phyloP scores from a whole-genome alignment of 2,888 invertebrate species.

The Macaria notata region DNA sequence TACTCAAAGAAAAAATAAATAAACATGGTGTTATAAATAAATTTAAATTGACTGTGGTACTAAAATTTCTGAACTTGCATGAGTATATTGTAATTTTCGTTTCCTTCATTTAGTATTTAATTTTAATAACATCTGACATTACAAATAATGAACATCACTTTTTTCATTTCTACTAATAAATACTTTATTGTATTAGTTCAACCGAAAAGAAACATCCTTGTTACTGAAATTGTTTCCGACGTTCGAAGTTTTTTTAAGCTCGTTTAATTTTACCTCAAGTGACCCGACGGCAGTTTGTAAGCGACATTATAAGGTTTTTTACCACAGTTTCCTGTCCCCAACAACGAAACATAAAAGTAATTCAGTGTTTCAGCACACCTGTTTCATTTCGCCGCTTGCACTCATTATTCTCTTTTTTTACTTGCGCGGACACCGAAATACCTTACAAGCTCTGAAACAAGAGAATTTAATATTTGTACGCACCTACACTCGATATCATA shows the following conservation, averaged over 20 bases:
- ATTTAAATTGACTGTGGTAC: too few species aligned
- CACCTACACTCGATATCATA: constrained; percentile 21
- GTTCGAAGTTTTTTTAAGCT: constrained; percentile 9
- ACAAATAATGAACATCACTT: too few species aligned
- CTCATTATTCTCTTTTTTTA: constrained; percentile 21
- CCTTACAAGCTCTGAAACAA: constrained; percentile 17
- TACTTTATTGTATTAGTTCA: too few species aligned
- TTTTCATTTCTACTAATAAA: too few species aligned
- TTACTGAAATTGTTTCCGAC: neutral
- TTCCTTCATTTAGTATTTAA: too few species aligned
- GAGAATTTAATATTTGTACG: constrained; percentile 21
- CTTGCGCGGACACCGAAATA: constrained; percentile 15
- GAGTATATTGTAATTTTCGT: too few species aligned
- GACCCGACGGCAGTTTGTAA: constrained; percentile 13
- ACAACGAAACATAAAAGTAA: constrained; percentile 24
- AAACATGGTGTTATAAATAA: too few species aligned
- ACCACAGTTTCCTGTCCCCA: constrained; percentile 19
- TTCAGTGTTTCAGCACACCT: constrained; percentile 23
- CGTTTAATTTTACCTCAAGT: constrained; percentile 15
- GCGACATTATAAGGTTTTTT: constrained; percentile 16
- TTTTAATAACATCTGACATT: too few species aligned
- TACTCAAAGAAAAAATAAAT: too few species aligned
- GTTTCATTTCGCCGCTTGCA: constrained; percentile 23
- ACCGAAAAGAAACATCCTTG: too few species aligned
- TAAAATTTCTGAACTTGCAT: too few species aligned